Conservation (phyloP, 2,888 invertebrate species). For the Diarsia mendica region DNA sequence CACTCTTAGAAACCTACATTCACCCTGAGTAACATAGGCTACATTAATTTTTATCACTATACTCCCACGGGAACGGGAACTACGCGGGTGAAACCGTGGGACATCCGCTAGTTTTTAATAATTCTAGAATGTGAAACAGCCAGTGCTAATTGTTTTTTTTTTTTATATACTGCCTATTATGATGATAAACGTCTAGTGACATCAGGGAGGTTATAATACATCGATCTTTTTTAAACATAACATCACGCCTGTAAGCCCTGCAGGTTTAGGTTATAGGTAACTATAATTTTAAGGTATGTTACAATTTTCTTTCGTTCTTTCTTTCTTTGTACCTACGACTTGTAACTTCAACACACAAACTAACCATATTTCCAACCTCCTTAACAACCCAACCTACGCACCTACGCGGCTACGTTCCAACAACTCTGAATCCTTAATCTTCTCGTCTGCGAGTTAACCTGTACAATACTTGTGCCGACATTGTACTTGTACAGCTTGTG, state of each 20-base stretch:
- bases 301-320: too few species aligned
- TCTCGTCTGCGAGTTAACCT: slow-evolving; percentile 28
- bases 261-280: too few species aligned
- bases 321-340: too few species aligned
- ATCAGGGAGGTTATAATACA: not conserved
- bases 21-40: too few species aligned
- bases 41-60: too few species aligned
- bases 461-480: slow-evolving; percentile 50
- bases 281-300: too few species aligned
- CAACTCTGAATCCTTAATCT: slow-evolving; percentile 7
- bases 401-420: not conserved
- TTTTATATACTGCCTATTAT: not conserved
- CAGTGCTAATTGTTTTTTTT: not conserved
- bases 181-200: not conserved
- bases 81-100: too few species aligned
- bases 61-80: too few species aligned
- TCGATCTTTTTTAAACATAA: not conserved
- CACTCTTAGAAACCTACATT: too few species aligned
- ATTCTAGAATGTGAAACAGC: not conserved
- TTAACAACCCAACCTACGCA: not conserved
- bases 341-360: not conserved
- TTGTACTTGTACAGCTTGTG: too few species aligned
- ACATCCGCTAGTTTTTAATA: too few species aligned
- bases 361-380: slow-evolving; percentile 2
- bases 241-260: too few species aligned